These are phyloP conservation scores for Galemys pyrenaicus DNA, from an alignment of 2,113 vertebrate species.

Conservation along the genomic window DNA sequence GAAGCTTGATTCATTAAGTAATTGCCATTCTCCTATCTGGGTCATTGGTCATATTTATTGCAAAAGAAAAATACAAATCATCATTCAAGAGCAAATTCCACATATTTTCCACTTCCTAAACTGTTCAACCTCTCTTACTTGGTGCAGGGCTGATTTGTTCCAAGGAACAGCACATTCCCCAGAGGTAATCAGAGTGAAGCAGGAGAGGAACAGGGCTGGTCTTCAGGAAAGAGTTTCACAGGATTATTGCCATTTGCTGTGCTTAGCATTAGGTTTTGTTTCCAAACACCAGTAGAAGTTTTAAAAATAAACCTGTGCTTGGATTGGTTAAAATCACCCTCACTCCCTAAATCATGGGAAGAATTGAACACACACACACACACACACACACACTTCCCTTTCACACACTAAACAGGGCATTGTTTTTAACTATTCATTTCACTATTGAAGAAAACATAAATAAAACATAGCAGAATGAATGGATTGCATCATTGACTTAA, in stretches of 20 bases:
- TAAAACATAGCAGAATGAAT: constrained; percentile 40
- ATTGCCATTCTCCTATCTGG: constrained; percentile 73
- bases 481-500: constrained; percentile 33
- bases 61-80: constrained; percentile 77
- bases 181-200: constrained; percentile 61
- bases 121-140: constrained; percentile 67
- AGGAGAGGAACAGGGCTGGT: background rate
- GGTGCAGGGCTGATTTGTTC: constrained; percentile 43
- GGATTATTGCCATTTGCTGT: background rate
- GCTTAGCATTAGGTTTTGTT: background rate
- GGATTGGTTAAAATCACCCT: constrained; percentile 37
- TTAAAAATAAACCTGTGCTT: constrained; percentile 55
- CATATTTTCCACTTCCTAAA: constrained; percentile 76
- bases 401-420: constrained; percentile 12
- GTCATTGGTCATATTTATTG: constrained; percentile 76
- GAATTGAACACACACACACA: background rate
- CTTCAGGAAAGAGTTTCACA: background rate
- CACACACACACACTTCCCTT: background rate
- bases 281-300: constrained; percentile 44
- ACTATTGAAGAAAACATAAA: constrained; percentile 60
- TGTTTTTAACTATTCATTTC: constrained; percentile 52
- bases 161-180: constrained; percentile 73
- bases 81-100: constrained; percentile 76
- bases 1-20: constrained; percentile 74
- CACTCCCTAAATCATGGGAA: background rate